phyloP scores from a whole-genome alignment of 2,888 invertebrate species.

The Pinctada fucata region DNA sequence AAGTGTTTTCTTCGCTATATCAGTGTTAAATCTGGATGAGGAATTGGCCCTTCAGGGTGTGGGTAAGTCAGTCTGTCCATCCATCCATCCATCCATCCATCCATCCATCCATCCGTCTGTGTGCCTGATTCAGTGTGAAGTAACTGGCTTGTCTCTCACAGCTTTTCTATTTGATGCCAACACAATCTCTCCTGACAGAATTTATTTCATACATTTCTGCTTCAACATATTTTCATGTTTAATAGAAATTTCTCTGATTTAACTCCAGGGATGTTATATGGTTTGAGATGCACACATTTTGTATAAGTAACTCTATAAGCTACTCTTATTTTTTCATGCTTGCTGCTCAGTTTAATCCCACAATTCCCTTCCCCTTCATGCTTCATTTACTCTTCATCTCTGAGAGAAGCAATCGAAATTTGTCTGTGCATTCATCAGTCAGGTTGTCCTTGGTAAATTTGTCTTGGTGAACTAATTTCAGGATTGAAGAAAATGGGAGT shows the following conservation, averaged over 20 bases:
- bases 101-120: slow-evolving; percentile 5
- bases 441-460: no score
- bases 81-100: slow-evolving; percentile 9
- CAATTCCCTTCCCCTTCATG: no score
- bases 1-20: slow-evolving; percentile 3
- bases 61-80: slow-evolving; percentile 16
- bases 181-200: neutral
- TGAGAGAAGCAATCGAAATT: neutral
- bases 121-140: slow-evolving; percentile 23
- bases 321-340: no score
- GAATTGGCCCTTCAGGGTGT: slow-evolving; percentile 4
- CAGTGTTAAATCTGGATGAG: slow-evolving; percentile 25
- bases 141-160: slow-evolving; percentile 10
- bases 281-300: no score
- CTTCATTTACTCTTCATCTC: neutral
- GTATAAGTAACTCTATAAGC: no score
- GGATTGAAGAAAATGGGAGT: no score
- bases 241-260: no score
- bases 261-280: no score
- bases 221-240: neutral
- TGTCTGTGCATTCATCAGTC: no score
- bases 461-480: no score
- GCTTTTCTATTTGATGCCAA: neutral
- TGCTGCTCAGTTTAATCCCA: no score
- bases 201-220: neutral